Conservation (phyloP, 1,140 invertebrate species). For the Muscidifurax raptorellus region DNA sequence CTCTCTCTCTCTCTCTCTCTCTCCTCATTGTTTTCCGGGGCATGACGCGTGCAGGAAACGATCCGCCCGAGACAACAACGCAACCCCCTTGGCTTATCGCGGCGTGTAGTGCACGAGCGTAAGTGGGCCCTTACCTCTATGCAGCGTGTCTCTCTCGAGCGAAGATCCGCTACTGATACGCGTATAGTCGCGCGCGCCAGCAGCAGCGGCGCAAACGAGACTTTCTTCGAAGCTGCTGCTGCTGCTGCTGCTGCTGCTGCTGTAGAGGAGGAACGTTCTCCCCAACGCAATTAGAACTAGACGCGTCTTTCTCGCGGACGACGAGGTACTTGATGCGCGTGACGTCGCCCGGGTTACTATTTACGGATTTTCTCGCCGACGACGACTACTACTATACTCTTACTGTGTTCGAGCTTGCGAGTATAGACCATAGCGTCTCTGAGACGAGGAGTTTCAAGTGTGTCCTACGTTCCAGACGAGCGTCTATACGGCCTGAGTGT, state of each 20-base stretch:
- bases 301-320: background rate
- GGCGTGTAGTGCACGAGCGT: background rate
- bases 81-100: slow-evolving; percentile 8
- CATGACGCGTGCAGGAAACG: slow-evolving; percentile 8
- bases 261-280: background rate
- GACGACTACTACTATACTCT: too few species aligned
- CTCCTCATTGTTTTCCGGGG: slow-evolving; percentile 19
- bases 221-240: slow-evolving; percentile 30
- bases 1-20: background rate
- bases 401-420: too few species aligned
- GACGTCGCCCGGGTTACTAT: slow-evolving; percentile 25
- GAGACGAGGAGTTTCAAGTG: too few species aligned
- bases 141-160: too few species aligned
- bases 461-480: too few species aligned
- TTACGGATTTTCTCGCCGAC: slow-evolving; percentile 42
- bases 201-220: slow-evolving; percentile 11
- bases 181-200: background rate
- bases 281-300: slow-evolving; percentile 39
- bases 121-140: background rate
- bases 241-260: background rate
- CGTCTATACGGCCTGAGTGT: too few species aligned
- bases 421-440: too few species aligned
- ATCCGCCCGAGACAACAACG: background rate
- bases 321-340: slow-evolving; percentile 1
- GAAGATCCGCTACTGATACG: background rate